phyloP scores from a whole-genome alignment of 2,113 vertebrate species.

The Psilopsiagon aurifrons region DNA sequence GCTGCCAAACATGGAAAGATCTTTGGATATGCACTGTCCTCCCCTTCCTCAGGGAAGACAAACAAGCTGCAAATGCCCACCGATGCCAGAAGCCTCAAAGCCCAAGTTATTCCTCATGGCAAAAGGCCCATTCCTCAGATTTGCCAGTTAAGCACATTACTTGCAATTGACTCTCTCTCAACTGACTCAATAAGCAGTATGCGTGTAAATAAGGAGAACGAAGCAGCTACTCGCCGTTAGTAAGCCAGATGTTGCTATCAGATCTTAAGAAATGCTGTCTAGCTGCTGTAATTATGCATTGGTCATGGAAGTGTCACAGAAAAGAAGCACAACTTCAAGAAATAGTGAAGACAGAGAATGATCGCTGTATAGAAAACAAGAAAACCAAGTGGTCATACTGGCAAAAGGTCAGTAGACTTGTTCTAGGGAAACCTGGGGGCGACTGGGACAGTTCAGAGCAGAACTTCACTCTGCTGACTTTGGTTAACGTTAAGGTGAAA shows the following conservation, averaged over 20 bases:
- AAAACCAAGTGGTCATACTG: neutral
- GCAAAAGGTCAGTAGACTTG: neutral
- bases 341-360: neutral
- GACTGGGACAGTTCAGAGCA: neutral
- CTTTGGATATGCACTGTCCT: conserved; percentile 19
- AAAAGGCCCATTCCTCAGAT: conserved; percentile 33
- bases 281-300: neutral
- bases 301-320: neutral
- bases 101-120: conserved; percentile 46
- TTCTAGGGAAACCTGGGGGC: neutral
- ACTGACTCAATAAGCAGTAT: conserved; percentile 1
- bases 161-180: neutral
- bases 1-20: conserved; percentile 59
- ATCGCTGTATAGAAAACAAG: neutral
- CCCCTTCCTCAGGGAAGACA: conserved; percentile 47
- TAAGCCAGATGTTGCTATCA: neutral
- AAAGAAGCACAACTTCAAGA: neutral
- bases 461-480: neutral
- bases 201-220: neutral
- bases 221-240: neutral
- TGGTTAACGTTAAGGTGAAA: neutral
- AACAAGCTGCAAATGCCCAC: conserved; percentile 49
- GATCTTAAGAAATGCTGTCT: neutral
- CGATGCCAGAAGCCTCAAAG: conserved; percentile 53
- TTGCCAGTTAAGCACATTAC: conserved; percentile 41